Evolutionary conservation across 2,888 invertebrate species (phyloP).

Genomic region (Onthophagus sagittarius): DNA sequence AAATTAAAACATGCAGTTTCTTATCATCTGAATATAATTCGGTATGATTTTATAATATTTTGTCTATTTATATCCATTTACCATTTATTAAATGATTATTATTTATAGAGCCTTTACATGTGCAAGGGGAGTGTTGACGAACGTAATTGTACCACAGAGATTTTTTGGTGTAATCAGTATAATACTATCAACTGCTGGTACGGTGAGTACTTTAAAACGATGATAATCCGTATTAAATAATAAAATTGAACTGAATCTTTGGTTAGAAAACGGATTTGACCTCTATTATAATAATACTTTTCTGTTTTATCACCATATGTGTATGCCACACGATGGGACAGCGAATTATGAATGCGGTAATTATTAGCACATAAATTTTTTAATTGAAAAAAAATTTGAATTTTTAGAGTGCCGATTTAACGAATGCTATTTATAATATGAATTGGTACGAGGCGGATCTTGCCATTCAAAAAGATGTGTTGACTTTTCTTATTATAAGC

Average conservation of each 20-base stretch:
- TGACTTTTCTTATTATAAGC: neutral
- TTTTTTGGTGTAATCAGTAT: neutral
- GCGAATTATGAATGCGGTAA: too few relatives aligned
- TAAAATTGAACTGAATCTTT: too few relatives aligned
- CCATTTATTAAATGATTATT: neutral
- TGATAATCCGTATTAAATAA: too few relatives aligned
- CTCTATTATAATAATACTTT: too few relatives aligned
- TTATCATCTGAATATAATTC: neutral
- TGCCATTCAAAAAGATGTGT: neutral
- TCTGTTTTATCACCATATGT: too few relatives aligned
- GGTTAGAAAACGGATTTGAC: too few relatives aligned
- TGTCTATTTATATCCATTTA: neutral
- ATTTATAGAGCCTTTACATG: neutral
- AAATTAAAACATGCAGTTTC: neutral
- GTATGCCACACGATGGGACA: too few relatives aligned
- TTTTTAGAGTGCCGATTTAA: neutral
- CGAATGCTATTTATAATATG: neutral
- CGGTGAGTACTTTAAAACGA: too few relatives aligned
- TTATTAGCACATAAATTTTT: neutral
- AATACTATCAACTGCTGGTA: neutral
- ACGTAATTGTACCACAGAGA: neutral
- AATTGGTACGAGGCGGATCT: neutral
- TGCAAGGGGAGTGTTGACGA: neutral
- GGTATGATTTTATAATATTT: neutral
- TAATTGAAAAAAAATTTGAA: neutral